Evolutionary conservation across 2,888 invertebrate species (phyloP).

Genomic region (Dasysyrphus albostriatus): DNA sequence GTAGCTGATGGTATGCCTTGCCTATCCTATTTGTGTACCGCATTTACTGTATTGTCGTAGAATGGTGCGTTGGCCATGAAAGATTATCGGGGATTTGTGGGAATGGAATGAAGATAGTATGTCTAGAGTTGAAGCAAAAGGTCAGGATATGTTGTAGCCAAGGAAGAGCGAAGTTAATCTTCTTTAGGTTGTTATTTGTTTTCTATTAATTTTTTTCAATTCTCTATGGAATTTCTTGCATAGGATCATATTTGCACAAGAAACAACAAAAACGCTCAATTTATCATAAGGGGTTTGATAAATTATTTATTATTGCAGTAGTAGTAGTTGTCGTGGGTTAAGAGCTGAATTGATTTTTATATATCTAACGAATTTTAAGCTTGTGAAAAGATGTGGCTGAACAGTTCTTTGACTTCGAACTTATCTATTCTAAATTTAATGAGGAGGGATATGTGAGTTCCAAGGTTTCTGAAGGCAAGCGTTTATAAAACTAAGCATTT

Average conservation of each 20-base stretch:
- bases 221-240: constrained; percentile 33
- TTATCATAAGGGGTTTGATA: background rate
- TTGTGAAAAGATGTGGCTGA: background rate
- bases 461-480: too few species aligned
- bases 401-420: too few species aligned
- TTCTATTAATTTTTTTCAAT: constrained; percentile 23
- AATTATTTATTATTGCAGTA: background rate
- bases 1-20: constrained; percentile 28
- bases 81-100: constrained; percentile 57
- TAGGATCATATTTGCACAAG: background rate
- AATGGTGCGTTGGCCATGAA: constrained; percentile 42
- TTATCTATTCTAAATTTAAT: too few species aligned
- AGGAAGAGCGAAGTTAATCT: constrained; percentile 41
- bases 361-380: background rate
- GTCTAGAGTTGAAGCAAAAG: constrained; percentile 14
- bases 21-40: background rate
- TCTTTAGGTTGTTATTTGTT: constrained; percentile 34
- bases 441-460: too few species aligned
- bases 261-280: background rate
- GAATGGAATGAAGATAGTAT: constrained; percentile 22
- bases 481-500: too few species aligned
- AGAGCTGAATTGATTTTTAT: background rate
- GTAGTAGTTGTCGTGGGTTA: background rate
- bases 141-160: constrained; percentile 36
- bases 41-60: background rate